Conservation (phyloP, 1,140 invertebrate species). For the Macrotrachela quadricornifera region DNA sequence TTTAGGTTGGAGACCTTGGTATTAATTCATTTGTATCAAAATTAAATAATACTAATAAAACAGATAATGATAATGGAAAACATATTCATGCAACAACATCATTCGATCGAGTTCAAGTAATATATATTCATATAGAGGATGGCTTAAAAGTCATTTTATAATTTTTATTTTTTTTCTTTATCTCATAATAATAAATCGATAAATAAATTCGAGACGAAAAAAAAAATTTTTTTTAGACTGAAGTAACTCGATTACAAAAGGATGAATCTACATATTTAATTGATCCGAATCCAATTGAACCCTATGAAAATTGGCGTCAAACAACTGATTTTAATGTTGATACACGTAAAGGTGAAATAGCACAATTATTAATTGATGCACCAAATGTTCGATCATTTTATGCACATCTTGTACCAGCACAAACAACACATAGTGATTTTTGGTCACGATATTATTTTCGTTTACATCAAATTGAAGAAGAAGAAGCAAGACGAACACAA, state of each 20-base stretch:
- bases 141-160: too few relatives aligned
- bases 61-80: conserved; percentile 42
- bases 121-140: too few relatives aligned
- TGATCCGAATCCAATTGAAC: conserved; percentile 23
- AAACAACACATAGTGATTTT: conserved; percentile 31
- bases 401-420: conserved; percentile 26
- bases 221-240: conserved; percentile 24
- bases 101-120: too few relatives aligned
- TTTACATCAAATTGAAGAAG: conserved; percentile 25
- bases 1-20: neutral
- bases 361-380: conserved; percentile 29
- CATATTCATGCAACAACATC: conserved; percentile 14
- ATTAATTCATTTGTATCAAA: conserved; percentile 46
- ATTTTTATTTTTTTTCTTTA: too few relatives aligned
- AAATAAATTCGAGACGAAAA: too few relatives aligned
- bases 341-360: conserved; percentile 27
- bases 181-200: too few relatives aligned
- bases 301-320: conserved; percentile 28
- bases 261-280: conserved; percentile 30
- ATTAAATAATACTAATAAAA: conserved; percentile 39
- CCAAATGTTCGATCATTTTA: conserved; percentile 29
- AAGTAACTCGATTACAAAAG: conserved; percentile 27
- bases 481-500: conserved; percentile 21
- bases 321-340: conserved; percentile 24
- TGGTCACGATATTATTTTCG: conserved; percentile 34